These are phyloP conservation scores for Caradrina kadenii DNA, from an alignment of 2,888 invertebrate species.

Conservation along the genomic window DNA sequence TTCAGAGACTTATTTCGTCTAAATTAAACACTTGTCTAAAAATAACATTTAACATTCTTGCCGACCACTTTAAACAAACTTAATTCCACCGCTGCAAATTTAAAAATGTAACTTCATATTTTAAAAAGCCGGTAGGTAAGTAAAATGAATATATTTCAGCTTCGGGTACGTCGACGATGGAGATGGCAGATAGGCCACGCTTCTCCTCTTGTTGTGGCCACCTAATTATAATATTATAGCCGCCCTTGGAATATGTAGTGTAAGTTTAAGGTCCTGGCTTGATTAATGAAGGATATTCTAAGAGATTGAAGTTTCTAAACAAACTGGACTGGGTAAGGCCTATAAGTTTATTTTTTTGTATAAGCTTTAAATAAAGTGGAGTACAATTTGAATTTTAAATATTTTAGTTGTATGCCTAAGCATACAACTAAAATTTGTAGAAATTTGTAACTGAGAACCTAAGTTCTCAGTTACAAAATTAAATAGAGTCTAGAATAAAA, in stretches of 20 bases:
- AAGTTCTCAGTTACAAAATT: too few relatives aligned
- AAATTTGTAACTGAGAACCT: too few relatives aligned
- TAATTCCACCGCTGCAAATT: conserved; percentile 34
- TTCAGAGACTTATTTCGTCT: background rate
- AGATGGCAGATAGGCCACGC: conserved; percentile 59
- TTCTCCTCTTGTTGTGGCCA: conserved; percentile 42
- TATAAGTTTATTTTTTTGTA: background rate
- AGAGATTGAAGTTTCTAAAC: conserved; percentile 12
- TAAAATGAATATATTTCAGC: conserved; percentile 56
- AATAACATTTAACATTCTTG: conserved; percentile 10
- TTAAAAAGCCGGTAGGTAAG: conserved; percentile 35
- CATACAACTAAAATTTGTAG: too few relatives aligned
- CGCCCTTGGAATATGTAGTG: conserved; percentile 27
- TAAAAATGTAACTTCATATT: conserved; percentile 33
- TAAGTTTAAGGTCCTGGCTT: conserved; percentile 24
- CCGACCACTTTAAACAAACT: conserved; percentile 8
- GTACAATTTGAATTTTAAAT: too few relatives aligned
- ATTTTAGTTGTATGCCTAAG: too few relatives aligned
- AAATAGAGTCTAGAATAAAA: too few relatives aligned
- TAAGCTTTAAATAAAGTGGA: too few relatives aligned
- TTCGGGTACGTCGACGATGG: conserved; percentile 20
- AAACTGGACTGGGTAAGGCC: background rate
- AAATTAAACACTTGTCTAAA: conserved; percentile 15
- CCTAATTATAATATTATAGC: conserved; percentile 61
- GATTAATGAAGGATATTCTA: conserved; percentile 29